Conservation (phyloP, 2,113 vertebrate species). For the Bubo bubo region DNA sequence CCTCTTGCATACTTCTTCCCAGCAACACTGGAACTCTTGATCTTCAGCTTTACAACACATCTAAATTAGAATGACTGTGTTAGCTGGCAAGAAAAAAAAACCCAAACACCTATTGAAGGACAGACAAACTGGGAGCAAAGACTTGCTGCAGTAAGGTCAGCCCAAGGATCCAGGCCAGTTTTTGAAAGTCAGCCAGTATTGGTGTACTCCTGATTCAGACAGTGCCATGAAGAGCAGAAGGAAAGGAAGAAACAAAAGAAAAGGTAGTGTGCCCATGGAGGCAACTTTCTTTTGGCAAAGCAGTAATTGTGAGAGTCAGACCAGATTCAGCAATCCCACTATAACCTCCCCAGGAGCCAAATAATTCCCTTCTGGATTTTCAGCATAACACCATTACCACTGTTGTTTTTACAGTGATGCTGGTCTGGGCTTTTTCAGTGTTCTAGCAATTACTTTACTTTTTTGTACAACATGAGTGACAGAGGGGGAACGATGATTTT, state of each 20-base stretch:
- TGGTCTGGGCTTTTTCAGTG: background rate
- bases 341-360: background rate
- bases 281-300: background rate
- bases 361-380: background rate
- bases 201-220: background rate
- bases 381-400: background rate
- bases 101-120: background rate
- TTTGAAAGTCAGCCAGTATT: background rate
- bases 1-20: background rate
- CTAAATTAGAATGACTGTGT: background rate
- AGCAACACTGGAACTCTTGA: background rate
- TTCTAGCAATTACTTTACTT: background rate
- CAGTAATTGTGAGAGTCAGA: background rate
- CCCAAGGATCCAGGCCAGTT: background rate
- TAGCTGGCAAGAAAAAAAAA: background rate
- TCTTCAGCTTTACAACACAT: background rate
- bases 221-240: background rate
- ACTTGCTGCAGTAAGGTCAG: background rate
- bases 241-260: background rate
- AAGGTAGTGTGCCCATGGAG: background rate
- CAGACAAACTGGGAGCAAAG: background rate
- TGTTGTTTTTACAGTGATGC: background rate
- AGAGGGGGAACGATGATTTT: background rate
- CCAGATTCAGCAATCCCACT: background rate
- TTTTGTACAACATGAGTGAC: background rate